A percentile compares a stretch with the other conserved stretches of the same genome.
Conservation (phyloP, 2,797 vertebrate species). For the Mycteria americana region DNA sequence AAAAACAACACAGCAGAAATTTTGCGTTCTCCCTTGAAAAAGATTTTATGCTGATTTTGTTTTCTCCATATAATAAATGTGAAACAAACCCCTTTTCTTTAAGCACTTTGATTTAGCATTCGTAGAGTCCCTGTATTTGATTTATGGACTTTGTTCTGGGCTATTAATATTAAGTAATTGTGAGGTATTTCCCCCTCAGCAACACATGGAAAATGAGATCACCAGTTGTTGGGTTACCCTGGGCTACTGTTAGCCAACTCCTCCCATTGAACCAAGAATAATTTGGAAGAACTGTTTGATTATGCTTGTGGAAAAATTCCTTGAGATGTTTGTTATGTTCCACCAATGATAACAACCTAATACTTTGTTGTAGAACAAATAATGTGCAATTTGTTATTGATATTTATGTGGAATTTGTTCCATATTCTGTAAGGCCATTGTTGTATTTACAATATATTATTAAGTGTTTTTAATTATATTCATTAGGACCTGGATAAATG, state of each 20-base stretch:
- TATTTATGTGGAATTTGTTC: conserved; percentile 67
- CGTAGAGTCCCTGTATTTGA: neutral
- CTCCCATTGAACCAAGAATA: neutral
- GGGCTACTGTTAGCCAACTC: neutral
- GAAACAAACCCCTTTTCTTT: neutral
- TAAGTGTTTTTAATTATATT: conserved; percentile 80
- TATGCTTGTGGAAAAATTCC: neutral
- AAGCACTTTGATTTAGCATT: neutral
- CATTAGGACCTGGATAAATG: conserved; percentile 91
- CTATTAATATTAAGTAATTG: neutral
- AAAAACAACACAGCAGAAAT: neutral
- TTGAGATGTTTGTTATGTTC: neutral
- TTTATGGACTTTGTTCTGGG: neutral
- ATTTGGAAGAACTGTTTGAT: conserved; percentile 12
- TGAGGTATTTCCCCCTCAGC: neutral
- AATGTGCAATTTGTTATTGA: conserved; percentile 36
- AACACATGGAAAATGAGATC: neutral
- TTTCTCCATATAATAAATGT: neutral
- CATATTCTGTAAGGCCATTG: conserved; percentile 45
- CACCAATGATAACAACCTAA: neutral
- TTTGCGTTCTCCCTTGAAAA: neutral
- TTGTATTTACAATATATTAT: conserved; percentile 54
- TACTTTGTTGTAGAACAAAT: conserved; percentile 35
- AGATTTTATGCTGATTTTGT: neutral
- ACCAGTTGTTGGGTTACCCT: neutral